Conservation (phyloP, 1,140 invertebrate species). For the Zophobas morio region DNA sequence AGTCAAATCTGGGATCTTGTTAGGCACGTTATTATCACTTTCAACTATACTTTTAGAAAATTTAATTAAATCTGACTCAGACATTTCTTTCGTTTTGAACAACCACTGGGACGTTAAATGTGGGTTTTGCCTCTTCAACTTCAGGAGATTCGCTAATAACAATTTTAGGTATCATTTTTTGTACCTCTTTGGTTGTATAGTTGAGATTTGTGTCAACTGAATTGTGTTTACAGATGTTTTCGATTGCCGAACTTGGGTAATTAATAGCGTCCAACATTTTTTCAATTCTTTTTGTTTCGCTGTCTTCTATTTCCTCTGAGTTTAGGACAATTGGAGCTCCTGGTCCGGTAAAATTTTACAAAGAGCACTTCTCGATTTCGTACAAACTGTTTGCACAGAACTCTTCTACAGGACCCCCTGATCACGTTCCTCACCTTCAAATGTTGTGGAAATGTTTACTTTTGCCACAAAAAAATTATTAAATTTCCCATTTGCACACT, state of each 20-base stretch:
- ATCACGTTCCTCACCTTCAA: too few species aligned
- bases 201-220: conserved; percentile 51
- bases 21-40: conserved; percentile 13
- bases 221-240: conserved; percentile 48
- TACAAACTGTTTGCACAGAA: too few species aligned
- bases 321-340: conserved; percentile 71
- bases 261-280: conserved; percentile 59
- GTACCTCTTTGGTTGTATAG: conserved; percentile 27
- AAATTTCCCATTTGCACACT: too few species aligned
- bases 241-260: conserved; percentile 56
- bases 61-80: conserved; percentile 57
- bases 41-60: conserved; percentile 53
- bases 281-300: conserved; percentile 55
- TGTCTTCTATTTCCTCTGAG: conserved; percentile 64
- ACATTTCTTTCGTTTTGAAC: conserved; percentile 42
- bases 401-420: too few species aligned
- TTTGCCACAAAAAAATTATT: too few species aligned
- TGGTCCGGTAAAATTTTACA: too few species aligned
- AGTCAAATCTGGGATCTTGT: conserved; percentile 35
- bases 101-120: conserved; percentile 43
- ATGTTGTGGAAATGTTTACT: too few species aligned
- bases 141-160: conserved; percentile 52
- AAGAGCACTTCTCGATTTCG: too few species aligned
- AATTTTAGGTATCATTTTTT: conserved; percentile 56
- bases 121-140: conserved; percentile 31